Base-by-base conservation (phyloP, 2,113 vertebrate species). In the Nipponia nippon region DNA sequence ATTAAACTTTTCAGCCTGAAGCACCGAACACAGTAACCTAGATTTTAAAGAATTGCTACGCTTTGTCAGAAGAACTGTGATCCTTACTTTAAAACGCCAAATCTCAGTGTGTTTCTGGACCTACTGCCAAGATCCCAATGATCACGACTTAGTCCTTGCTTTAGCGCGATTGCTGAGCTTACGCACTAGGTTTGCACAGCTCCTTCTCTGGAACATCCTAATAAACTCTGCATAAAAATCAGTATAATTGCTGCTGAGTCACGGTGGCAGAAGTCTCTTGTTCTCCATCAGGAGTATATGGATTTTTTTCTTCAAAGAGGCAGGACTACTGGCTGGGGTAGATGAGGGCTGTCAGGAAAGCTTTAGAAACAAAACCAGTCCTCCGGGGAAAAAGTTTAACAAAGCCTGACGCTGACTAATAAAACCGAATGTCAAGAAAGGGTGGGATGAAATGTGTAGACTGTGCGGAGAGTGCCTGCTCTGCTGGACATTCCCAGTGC, bases 211-310 rank as follows among this genome's bases (percentile, higher is more conserved):
- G 66, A 95, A 82, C 53, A 47, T 73, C 62, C 62, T 89, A 83
- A 76, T 76, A 94, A 96, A 89, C 11, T 47, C 89, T 58, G 53
- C 61, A 50, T 86, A 65, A 83, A 96, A 93, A 77, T 32, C 65
- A 53, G n/a, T 36, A 13, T 79, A 77, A 85, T 89, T 82, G 79
- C 71, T 90, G 63, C 89, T 87, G 92, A 96, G 87, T 91, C 93
- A 94, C 11, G 3, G n/a, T 49, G 89, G 46, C 73, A 63, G 13
- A 82, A 88, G n/a, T 49, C 61, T 82, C 50, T 85, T 32, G 27
- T 63, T 73, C 66, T 89, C 53, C 66, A 59, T 61, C 67, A 81
- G 92, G 77, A 93, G 26, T 13, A 17, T 23, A 17, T 19, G 29
- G 20, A 19, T 23, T 81, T 83, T 93, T 93, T 90, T 38, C 46